A percentile compares a stretch with the other conserved stretches of the same genome.
Conservation (phyloP, 2,797 vertebrate genomes). For the Manis crassicaudata region DNA sequence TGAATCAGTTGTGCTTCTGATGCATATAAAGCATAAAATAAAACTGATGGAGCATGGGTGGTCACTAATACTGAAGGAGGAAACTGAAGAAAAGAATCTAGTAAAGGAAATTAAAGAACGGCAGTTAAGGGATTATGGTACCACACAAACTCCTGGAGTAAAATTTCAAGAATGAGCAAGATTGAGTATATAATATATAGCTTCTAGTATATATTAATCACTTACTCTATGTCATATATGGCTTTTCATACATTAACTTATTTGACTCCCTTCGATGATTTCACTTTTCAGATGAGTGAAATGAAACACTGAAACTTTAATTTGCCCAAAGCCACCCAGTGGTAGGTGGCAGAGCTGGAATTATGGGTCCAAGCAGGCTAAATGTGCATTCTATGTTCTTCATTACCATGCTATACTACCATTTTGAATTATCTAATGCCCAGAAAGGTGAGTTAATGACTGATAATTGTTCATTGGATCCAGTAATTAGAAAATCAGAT, state of each 20-base stretch:
- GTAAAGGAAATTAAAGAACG: background rate
- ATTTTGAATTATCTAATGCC: background rate
- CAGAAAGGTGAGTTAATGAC: background rate
- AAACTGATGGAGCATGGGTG: background rate
- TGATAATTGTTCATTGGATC: background rate
- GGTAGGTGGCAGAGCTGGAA: background rate
- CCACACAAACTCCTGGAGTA: background rate
- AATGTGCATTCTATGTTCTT: background rate
- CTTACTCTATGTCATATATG: background rate
- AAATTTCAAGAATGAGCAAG: background rate
- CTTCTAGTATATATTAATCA: background rate
- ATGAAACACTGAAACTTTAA: background rate
- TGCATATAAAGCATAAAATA: constrained; percentile 9
- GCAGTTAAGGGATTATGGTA: background rate
- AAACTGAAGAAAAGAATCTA: background rate
- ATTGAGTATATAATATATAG: background rate
- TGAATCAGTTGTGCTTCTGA: background rate
- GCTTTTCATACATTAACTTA: background rate
- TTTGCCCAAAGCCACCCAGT: background rate
- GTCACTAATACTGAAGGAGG: background rate
- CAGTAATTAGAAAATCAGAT: background rate
- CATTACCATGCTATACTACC: background rate
- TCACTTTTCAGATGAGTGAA: background rate
- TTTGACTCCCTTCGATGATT: background rate
- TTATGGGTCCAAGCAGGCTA: background rate